phyloP scores from a whole-genome alignment of 2,797 vertebrate species.

The Microcaecilia unicolor region DNA sequence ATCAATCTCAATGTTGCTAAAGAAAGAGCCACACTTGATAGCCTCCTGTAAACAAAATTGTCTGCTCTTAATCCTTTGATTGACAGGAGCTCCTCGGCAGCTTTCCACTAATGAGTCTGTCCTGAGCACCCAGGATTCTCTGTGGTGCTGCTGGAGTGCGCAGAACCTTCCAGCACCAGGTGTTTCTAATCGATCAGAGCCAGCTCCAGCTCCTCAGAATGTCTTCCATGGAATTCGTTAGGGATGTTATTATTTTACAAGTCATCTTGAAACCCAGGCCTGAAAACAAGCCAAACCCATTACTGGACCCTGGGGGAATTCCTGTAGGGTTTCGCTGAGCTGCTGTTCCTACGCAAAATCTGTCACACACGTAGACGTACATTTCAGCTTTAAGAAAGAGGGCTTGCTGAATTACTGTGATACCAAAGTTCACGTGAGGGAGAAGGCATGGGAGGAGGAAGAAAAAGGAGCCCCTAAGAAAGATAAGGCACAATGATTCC shows the following conservation, averaged over 20 bases:
- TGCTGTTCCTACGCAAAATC: conserved; percentile 31
- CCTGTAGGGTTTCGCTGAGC: conserved; percentile 37
- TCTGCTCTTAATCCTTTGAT: neutral
- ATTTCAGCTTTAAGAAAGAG: conserved; percentile 16
- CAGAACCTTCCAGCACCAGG: conserved; percentile 16
- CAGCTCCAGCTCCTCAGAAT: conserved; percentile 36
- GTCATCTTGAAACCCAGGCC: conserved; percentile 32
- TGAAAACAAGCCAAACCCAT: conserved; percentile 50
- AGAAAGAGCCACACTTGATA: neutral
- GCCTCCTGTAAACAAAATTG: neutral
- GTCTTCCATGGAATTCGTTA: conserved; percentile 32
- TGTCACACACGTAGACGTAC: neutral
- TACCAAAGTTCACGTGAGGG: no score
- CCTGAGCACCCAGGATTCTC: neutral
- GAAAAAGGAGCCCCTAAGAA: no score
- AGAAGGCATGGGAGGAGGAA: no score
- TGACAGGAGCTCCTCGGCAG: neutral
- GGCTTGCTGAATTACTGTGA: no score
- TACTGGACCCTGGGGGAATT: conserved; percentile 42
- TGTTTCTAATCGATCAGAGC: conserved; percentile 26
- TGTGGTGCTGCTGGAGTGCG: neutral
- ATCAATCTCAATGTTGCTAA: neutral
- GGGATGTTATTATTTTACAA: conserved; percentile 46
- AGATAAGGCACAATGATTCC: no score
- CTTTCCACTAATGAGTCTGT: neutral